phyloP scores from a whole-genome alignment of 2,113 vertebrate genomes.

The Bufo bufo region DNA sequence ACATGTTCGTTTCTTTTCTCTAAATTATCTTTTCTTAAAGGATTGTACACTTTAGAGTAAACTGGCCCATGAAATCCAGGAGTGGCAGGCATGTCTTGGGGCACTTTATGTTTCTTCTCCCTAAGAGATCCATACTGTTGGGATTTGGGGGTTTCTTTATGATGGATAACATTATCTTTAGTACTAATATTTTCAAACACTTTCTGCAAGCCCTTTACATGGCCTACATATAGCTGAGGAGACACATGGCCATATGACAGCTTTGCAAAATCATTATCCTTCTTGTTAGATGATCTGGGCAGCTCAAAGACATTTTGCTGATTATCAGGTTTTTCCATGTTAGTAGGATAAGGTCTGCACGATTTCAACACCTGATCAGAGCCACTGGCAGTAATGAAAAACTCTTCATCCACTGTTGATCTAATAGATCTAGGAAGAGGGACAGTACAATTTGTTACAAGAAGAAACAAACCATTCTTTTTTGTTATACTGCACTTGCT shows the following conservation, averaged over 20 bases:
- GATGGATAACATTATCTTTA: not conserved
- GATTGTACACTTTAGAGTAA: conserved; percentile 43
- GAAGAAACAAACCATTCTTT: not conserved
- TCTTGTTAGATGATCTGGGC: conserved; percentile 6
- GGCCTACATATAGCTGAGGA: not conserved
- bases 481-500: too few species aligned
- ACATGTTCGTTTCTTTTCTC: not conserved
- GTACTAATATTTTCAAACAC: conserved; percentile 36
- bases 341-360: not conserved
- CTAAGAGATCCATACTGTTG: conserved; percentile 4
- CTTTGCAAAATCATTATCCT: conserved; percentile 13
- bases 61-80: conserved; percentile 29
- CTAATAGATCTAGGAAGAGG: not conserved
- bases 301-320: conserved; percentile 33
- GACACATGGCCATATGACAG: not conserved
- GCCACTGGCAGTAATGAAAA: not conserved
- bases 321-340: conserved; percentile 56
- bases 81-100: not conserved
- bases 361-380: conserved; percentile 29
- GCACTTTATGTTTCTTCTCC: not conserved
- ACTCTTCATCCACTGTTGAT: conserved; percentile 9
- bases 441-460: not conserved
- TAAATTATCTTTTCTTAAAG: not conserved
- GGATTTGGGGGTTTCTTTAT: not conserved
- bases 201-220: conserved; percentile 46